Evolutionary conservation across 1,140 invertebrate genomes (phyloP).

Genomic region (Drosophila pallidifrons): DNA sequence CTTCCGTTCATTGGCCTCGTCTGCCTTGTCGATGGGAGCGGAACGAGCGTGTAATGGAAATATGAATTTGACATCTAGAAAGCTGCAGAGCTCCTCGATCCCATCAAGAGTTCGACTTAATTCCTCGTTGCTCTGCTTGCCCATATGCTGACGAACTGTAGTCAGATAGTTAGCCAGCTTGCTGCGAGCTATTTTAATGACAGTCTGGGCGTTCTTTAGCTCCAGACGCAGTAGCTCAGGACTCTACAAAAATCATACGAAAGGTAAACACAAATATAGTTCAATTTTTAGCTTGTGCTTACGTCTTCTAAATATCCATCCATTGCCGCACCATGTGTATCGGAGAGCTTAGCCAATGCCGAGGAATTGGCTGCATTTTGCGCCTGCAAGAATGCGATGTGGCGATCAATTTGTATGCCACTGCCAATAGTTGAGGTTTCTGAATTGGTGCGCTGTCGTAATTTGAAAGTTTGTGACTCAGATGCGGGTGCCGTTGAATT

Average conservation of each 20-base stretch:
- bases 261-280: background rate
- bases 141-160: constrained; percentile 76
- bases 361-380: constrained; percentile 66
- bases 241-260: constrained; percentile 63
- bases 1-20: constrained; percentile 81
- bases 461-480: background rate
- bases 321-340: constrained; percentile 63
- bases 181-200: constrained; percentile 82
- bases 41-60: constrained; percentile 62
- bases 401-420: constrained; percentile 56
- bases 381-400: constrained; percentile 71
- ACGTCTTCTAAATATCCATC: constrained; percentile 79
- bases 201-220: constrained; percentile 83
- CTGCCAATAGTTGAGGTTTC: constrained; percentile 47
- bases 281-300: constrained; percentile 2
- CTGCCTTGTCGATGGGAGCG: constrained; percentile 76
- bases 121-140: constrained; percentile 67
- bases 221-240: constrained; percentile 82
- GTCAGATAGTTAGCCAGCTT: constrained; percentile 84
- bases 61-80: constrained; percentile 76
- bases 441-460: constrained; percentile 48
- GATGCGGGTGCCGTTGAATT: background rate
- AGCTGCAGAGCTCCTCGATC: constrained; percentile 84
- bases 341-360: constrained; percentile 59
- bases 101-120: constrained; percentile 83